These are phyloP conservation scores for Sterna hirundo DNA, from an alignment of 2,113 vertebrate species.

Conservation along the genomic window DNA sequence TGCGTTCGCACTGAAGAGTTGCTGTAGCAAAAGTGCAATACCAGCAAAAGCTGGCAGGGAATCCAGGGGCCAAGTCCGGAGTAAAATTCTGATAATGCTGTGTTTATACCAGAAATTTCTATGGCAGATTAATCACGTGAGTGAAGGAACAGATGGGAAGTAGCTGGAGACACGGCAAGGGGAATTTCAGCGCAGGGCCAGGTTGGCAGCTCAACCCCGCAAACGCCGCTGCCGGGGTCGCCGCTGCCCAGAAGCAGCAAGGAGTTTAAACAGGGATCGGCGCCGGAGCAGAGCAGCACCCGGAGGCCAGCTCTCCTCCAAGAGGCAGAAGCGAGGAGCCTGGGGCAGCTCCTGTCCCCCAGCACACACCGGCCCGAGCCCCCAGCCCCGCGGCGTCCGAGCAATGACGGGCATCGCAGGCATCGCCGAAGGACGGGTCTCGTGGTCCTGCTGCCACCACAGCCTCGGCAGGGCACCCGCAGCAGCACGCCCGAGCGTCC, in stretches of 20 bases:
- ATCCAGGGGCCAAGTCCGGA: slow-evolving; percentile 15
- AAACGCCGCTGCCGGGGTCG: accelerated
- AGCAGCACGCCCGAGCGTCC: background rate
- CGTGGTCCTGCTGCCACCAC: background rate
- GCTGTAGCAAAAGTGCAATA: slow-evolving; percentile 6
- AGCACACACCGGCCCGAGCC: accelerated
- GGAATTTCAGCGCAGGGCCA: background rate
- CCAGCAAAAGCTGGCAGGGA: slow-evolving; percentile 52
- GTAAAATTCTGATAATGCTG: slow-evolving; percentile 27
- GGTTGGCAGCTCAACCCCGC: background rate
- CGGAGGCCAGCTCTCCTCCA: background rate
- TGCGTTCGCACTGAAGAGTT: background rate
- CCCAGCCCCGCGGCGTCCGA: accelerated
- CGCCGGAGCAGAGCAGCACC: background rate
- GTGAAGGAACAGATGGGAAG: slow-evolving; percentile 31
- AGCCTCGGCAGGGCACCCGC: background rate
- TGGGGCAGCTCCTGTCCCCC: background rate
- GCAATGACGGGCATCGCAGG: background rate
- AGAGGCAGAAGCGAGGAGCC: background rate
- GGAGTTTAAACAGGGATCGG: background rate
- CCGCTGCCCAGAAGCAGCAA: background rate
- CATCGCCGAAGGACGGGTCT: background rate
- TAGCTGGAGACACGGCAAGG: background rate
- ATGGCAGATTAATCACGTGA: slow-evolving; percentile 36
- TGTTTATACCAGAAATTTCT: slow-evolving; percentile 62